phyloP scores from a whole-genome alignment of 2,797 vertebrate species.

The Kryptolebias ocellatus region DNA sequence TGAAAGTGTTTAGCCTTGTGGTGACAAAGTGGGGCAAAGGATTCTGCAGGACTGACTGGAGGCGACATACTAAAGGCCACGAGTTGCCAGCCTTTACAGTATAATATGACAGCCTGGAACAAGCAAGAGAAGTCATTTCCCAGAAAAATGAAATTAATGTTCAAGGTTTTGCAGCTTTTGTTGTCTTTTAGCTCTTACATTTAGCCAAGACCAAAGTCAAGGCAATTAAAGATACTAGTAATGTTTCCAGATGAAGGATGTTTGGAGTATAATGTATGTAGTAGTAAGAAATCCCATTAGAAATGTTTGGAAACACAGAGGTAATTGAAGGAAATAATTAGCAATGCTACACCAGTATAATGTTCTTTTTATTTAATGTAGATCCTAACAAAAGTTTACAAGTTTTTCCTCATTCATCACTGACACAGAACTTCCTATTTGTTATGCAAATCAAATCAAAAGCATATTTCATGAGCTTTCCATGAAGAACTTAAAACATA shows the following conservation, averaged over 20 bases:
- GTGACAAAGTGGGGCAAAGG: constrained; percentile 41
- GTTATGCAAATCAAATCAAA: no score
- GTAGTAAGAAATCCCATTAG: no score
- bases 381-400: no score
- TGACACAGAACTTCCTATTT: no score
- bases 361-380: no score
- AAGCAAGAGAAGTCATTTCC: constrained; percentile 7
- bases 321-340: no score
- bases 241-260: background rate
- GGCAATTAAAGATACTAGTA: background rate
- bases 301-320: no score
- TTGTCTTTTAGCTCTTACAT: constrained; percentile 6
- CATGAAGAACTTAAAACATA: no score
- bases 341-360: no score
- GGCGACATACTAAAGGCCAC: constrained; percentile 14
- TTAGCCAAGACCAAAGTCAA: background rate
- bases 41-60: constrained; percentile 9
- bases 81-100: background rate
- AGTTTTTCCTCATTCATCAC: no score
- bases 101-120: background rate
- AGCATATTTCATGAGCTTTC: no score
- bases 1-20: constrained; percentile 43
- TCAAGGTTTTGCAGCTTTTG: constrained; percentile 28
- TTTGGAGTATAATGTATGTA: background rate
- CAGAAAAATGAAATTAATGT: background rate